A percentile compares a stretch with the other conserved stretches of the same genome.
phyloP scores from a whole-genome alignment of 2,888 invertebrate species.

The Ornithoptera alexandrae region DNA sequence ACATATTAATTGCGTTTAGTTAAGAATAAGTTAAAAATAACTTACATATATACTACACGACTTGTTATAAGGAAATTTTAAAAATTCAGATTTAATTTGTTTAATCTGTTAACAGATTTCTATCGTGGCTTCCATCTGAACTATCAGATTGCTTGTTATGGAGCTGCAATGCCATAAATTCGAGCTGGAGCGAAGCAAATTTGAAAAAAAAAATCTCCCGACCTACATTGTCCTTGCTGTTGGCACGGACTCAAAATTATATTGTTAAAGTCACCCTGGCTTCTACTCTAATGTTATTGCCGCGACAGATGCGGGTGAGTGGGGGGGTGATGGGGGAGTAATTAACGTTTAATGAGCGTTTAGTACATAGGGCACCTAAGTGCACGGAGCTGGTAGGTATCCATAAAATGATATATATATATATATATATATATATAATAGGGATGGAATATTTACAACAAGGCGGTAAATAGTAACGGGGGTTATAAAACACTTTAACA shows the following conservation, averaged over 20 bases:
- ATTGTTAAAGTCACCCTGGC: constrained; percentile 17
- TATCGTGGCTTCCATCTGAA: constrained; percentile 4
- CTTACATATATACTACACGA: not conserved
- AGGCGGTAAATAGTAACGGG: too few relatives aligned
- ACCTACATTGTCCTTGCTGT: constrained; percentile 25
- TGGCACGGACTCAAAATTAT: constrained; percentile 28
- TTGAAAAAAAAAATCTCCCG: constrained; percentile 11
- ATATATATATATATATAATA: too few relatives aligned
- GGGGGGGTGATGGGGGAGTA: not conserved
- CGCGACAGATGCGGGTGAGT: not conserved
- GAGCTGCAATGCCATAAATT: constrained; percentile 18
- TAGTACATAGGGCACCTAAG: too few relatives aligned
- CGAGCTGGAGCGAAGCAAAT: constrained; percentile 4
- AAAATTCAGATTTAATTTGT: not conserved
- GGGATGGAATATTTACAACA: too few relatives aligned
- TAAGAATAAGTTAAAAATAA: not conserved
- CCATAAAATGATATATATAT: too few relatives aligned
- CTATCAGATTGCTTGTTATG: constrained; percentile 16
- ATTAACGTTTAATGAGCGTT: too few relatives aligned
- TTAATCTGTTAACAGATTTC: not conserved
- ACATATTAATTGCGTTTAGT: too few relatives aligned
- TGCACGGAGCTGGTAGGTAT: too few relatives aligned
- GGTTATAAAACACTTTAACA: too few relatives aligned
- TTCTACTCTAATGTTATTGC: constrained; percentile 7
- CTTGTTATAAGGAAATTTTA: not conserved